Percentiles rank a stretch among this genome's conserved stretches.
phyloP scores from a whole-genome alignment of 2,113 vertebrate genomes.

The Oryzias curvinotus region DNA sequence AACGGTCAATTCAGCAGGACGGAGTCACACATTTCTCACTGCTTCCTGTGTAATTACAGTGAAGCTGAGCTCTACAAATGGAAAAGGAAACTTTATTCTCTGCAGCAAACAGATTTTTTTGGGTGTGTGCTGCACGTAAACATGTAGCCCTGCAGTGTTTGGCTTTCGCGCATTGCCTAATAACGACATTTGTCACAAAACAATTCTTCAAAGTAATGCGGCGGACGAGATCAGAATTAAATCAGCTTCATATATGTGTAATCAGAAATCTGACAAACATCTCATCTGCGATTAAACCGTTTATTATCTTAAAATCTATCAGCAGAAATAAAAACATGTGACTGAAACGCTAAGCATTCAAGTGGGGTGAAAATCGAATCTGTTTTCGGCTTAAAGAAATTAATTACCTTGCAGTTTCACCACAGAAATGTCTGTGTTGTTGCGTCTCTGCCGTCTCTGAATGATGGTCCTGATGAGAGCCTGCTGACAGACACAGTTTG shows the following conservation, averaged over 20 bases:
- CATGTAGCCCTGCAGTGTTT: slow-evolving; percentile 8
- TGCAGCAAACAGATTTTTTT: slow-evolving; percentile 25
- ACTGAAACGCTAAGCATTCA: background rate
- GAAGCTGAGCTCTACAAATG: slow-evolving; percentile 61
- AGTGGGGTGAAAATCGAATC: slow-evolving; percentile 18
- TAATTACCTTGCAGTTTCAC: slow-evolving; percentile 33
- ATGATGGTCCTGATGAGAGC: background rate
- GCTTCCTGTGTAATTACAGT: slow-evolving; percentile 49
- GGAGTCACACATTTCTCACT: slow-evolving; percentile 48
- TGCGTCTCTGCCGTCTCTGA: slow-evolving; percentile 24
- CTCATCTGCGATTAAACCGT: slow-evolving; percentile 4
- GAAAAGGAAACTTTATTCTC: slow-evolving; percentile 45
- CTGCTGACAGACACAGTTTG: too few relatives aligned
- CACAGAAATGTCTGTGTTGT: slow-evolving; percentile 23
- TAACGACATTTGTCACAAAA: slow-evolving; percentile 28
- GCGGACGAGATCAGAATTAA: background rate
- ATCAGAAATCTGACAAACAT: slow-evolving; percentile 6
- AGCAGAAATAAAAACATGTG: background rate
- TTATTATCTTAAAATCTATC: background rate
- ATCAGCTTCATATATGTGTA: slow-evolving; percentile 4
- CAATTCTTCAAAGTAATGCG: slow-evolving; percentile 5
- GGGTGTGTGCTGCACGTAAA: slow-evolving; percentile 30
- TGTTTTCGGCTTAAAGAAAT: slow-evolving; percentile 19
- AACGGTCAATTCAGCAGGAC: slow-evolving; percentile 42
- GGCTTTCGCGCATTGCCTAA: slow-evolving; percentile 7